A percentile compares a stretch with the other conserved stretches of the same genome.
phyloP scores from a whole-genome alignment of 2,797 vertebrate species.

The Lepidocolaptes lacrymiger region DNA sequence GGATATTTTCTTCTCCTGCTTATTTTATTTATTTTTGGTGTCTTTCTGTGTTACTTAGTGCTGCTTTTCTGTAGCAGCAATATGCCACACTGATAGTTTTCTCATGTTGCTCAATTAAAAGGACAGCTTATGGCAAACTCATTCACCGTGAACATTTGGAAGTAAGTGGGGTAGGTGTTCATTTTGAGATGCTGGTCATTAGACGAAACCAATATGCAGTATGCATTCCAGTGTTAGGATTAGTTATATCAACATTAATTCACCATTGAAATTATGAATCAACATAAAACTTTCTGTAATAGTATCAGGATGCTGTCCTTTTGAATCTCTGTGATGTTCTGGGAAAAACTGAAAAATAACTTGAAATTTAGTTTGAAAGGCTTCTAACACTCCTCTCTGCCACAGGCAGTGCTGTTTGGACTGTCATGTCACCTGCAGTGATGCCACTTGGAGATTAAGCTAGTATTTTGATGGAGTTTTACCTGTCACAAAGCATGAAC shows the following conservation, averaged over 20 bases:
- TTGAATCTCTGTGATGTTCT: not conserved
- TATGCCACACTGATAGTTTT: not conserved
- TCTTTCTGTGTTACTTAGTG: not conserved
- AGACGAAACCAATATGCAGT: not conserved
- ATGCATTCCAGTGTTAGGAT: not conserved
- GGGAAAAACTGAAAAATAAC: not conserved
- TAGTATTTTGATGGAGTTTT: not conserved
- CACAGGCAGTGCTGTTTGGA: not conserved
- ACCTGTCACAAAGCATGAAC: not conserved
- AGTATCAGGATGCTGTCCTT: not conserved
- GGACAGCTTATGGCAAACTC: not conserved
- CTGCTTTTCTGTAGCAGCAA: not conserved
- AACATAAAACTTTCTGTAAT: not conserved
- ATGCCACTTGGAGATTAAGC: not conserved
- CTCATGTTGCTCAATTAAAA: not conserved
- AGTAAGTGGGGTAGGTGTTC: not conserved
- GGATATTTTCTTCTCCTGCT: not conserved
- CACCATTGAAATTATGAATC: not conserved
- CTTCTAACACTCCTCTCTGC: not conserved
- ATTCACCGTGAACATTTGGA: not conserved
- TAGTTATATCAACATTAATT: not conserved
- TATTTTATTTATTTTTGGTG: not conserved
- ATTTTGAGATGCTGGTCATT: not conserved
- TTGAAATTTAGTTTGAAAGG: not conserved
- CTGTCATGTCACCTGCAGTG: not conserved